These are phyloP conservation scores for Centropristis striata DNA, from an alignment of 2,113 vertebrate genomes.

Conservation along the genomic window DNA sequence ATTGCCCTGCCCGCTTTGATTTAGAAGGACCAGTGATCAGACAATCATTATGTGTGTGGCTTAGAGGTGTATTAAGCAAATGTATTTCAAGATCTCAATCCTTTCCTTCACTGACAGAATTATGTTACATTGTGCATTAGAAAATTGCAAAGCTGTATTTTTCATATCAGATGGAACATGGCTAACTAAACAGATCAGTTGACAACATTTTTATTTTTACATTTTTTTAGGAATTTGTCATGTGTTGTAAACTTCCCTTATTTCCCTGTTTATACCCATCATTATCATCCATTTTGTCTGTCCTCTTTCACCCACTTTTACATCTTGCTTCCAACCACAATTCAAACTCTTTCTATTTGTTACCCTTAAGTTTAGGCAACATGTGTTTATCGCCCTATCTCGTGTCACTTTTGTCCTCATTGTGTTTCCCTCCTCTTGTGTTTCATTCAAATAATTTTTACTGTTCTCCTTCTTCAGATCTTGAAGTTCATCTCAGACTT, in stretches of 20 bases:
- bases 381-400: neutral
- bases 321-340: neutral
- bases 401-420: neutral
- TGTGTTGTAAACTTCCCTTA: neutral
- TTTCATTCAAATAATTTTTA: neutral
- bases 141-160: neutral
- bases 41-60: constrained; percentile 7
- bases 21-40: constrained; percentile 21
- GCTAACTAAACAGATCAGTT: neutral
- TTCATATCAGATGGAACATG: neutral
- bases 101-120: neutral
- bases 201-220: neutral
- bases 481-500: constrained; percentile 98
- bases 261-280: neutral
- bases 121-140: neutral
- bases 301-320: neutral
- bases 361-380: neutral
- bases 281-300: neutral
- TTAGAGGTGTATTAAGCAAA: neutral
- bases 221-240: neutral
- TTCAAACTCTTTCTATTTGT: neutral
- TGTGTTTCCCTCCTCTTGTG: neutral
- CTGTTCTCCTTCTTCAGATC: constrained; percentile 84
- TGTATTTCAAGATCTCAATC: neutral
- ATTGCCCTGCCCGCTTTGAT: constrained; percentile 49